A percentile compares a stretch with the other conserved stretches of the same genome.
These are phyloP conservation scores for Gila robusta DNA, from an alignment of 2,797 vertebrate genomes.

Conservation along the genomic window DNA sequence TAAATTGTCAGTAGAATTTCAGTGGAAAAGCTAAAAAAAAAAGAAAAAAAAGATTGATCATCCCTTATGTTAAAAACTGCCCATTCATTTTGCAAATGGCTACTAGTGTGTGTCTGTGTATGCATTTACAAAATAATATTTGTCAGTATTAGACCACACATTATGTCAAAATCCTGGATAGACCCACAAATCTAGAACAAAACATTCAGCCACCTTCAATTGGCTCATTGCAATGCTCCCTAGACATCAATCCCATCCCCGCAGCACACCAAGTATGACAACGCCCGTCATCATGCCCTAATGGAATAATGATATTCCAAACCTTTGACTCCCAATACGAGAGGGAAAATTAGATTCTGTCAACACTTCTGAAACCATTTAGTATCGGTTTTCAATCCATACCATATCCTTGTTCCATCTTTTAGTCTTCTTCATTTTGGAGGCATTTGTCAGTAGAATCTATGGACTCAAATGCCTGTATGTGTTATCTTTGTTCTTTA, in stretches of 20 bases:
- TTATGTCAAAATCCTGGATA: not conserved
- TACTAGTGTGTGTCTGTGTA: not conserved
- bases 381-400: slow-evolving; percentile 30
- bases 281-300: slow-evolving; percentile 31
- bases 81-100: not conserved
- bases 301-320: slow-evolving; percentile 51
- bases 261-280: slow-evolving; percentile 33
- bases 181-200: slow-evolving; percentile 11
- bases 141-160: not conserved
- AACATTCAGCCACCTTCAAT: slow-evolving; percentile 30
- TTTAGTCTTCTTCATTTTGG: not conserved
- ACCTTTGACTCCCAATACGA: slow-evolving; percentile 43
- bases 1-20: not conserved
- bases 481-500: slow-evolving; percentile 14
- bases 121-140: slow-evolving; percentile 12
- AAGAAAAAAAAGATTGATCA: not conserved
- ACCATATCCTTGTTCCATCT: not conserved
- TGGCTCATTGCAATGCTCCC: slow-evolving; percentile 23
- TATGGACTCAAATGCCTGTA: not conserved
- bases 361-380: slow-evolving; percentile 41
- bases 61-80: not conserved
- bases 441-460: not conserved
- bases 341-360: slow-evolving; percentile 52
- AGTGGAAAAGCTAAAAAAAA: not conserved
- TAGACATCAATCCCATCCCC: not conserved